Evolutionary conservation across 2,113 vertebrate genomes (phyloP), one percentile per base, ranked within the genome.

Genomic region (Plecturocebus donacophilus): DNA sequence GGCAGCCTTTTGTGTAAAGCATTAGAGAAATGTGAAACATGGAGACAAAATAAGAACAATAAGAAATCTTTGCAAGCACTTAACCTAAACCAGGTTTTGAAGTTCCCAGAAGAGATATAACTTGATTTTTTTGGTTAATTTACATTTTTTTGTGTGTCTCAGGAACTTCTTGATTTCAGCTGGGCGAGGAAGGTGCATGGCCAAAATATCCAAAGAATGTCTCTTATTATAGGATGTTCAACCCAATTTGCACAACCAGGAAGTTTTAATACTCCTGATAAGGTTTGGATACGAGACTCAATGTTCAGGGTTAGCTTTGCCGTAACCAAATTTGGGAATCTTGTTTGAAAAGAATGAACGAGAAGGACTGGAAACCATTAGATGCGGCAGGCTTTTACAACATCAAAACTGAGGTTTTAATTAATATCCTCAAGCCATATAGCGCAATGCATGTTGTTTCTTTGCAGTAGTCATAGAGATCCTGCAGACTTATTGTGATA

Each of bases 171-270:
- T 94, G 92, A 97, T 95, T 97, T 92, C 84, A 97, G 82, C 70
- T 90, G 80, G 80, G 76, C 83, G 23, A 25, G 19, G 87, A 97
- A 97, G 96, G 96, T 96, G 13, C 73, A 8, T 52, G 27, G 66
- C 94, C 95, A 97, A 97, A 96, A 87, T 54, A 98, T 96, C 77
- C 84, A 64, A 97, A 88, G 95, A 97, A 98, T 97, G 95, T 80
- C 84, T 96, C 87, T 68, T 96, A 80, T 73, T 88, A 79, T 84
- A 92, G 85, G 82, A 91, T 58, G 42, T 83, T 94, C 85, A 71
- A 77, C 49, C 73, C 42, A 52, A 58, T 80, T 83, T 80, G 45
- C 61, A 93, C 81, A 76, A 95, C 77, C 17, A 82, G 93, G 61
- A 96, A 96, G 85, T 86, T 95, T 23, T 94, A 96, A 98, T 94